Base-by-base conservation (phyloP, 1,140 invertebrate genomes). In the Acromyrmex echinatior region DNA sequence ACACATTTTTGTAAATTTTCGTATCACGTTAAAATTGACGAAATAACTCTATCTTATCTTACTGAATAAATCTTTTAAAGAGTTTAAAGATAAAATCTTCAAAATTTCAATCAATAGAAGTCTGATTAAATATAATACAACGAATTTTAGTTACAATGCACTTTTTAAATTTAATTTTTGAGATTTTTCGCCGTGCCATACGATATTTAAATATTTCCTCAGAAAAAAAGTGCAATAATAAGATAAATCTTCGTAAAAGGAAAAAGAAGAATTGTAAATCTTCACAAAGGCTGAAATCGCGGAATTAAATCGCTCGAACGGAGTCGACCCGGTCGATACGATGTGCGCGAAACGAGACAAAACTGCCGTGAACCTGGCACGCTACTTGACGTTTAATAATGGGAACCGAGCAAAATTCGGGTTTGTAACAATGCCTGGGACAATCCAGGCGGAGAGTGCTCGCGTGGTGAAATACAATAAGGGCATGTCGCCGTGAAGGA, bases 401-500 rank as follows among this genome's bases (percentile, higher is more conserved):
- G 80, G 66, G 66, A 71, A 80, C 14, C 53, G 39, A 31, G 70
- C 70, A 31, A 74, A 74, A 74, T 84, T 73, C 31, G 49, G 60
- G 25, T 62, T 86, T 68, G 88, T 35, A 68, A 60, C 77, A 62
- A 45, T 56, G 49, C 16, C 68, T 51, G 58, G 63, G 31, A 80
- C 80, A 76, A 86, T 90, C 53, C 56, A 14, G 45, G 62, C 79
- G 49, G 49, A 45, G 77, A 63, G 65, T 31, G 60, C 53, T 35
- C 39, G 74, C 65, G 39, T 51, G 35, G 51, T 86, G 85, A 90
- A 85, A 90, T 77, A 88, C 80, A 86, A 90, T 65, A 85, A 80
- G 78, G 63, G 84, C 5, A 49, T 58, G 60, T 65, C 65, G 86
- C 21, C 76, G 45, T 86, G 63, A 35, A 65, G 63, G 56, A 84